Base-by-base conservation (phyloP, 2,113 vertebrate genomes). In the Podiceps cristatus region DNA sequence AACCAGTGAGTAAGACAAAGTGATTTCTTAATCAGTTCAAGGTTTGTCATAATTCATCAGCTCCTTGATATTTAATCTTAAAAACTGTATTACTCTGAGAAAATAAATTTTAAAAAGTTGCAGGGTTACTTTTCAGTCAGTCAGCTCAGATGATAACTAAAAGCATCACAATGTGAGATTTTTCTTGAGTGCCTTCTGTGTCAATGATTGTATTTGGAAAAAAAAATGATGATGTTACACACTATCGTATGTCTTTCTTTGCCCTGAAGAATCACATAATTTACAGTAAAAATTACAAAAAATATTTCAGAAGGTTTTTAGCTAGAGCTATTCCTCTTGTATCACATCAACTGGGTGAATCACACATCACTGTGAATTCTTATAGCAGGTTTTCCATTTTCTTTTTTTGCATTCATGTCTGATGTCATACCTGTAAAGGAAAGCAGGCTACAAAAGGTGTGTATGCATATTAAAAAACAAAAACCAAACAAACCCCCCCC, bases 161-260 rank as follows among this genome's bases (percentile, higher is more conserved):
- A 62, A 72, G 18, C 20, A 77, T 82, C 37, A n/a, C 29, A 17
- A 85, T 82, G 28, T 66, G 33, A 91, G 53, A 40, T 82, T 91
- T 87, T 94, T 96, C 59, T 71, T 87, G 45, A 88, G 23, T 62
- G 55, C 25, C 69, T 94, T 95, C 67, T 91, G 31, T 89, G 37
- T 49, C 27, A 58, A 81, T 88, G 33, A 79, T 93, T 95, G 15
- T 88, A 74, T 95, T 89, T 94, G n/a, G 81, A 53, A 97, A 93
- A 97, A 93, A 93, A 88, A 85, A 86, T 19, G 25, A 66, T 69
- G 69, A 37, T 81, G 27, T 90, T 95, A 28, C 63, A 82, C 44
- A 44, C 44, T 72, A 67, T 71, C 89, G 18, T 71, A 63, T 87
- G 42, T 69, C 53, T 91, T 45, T 60, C n/a, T 92, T 86, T 94